Evolutionary conservation across 2,797 vertebrate species (phyloP).

Genomic region (Paedocypris micromegethes): DNA sequence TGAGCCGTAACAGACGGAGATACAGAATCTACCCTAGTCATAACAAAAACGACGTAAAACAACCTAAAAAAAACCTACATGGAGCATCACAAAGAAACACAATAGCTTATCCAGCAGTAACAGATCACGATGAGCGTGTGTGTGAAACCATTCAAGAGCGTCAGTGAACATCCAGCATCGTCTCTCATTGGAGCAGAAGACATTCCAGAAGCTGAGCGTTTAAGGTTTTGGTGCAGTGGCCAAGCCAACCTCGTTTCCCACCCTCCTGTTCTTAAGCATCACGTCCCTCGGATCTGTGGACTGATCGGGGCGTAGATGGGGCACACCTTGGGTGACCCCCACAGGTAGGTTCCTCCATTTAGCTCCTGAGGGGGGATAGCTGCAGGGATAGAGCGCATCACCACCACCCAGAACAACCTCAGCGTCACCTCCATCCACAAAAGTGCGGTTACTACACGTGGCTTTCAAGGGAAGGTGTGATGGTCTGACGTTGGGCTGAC

Average conservation of each 20-base stretch:
- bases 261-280: constrained; percentile 32
- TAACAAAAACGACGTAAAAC: constrained; percentile 6
- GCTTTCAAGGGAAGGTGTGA: constrained; percentile 45
- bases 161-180: constrained; percentile 44
- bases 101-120: constrained; percentile 40
- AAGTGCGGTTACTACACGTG: constrained; percentile 10
- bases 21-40: constrained; percentile 6
- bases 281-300: constrained; percentile 23
- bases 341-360: constrained; percentile 47
- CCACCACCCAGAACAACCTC: constrained; percentile 17
- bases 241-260: constrained; percentile 26
- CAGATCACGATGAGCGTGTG: background rate
- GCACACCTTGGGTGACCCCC: constrained; percentile 45
- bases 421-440: background rate
- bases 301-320: constrained; percentile 37
- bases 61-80: constrained; percentile 19
- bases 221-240: constrained; percentile 14
- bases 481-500: constrained; percentile 32
- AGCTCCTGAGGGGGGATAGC: constrained; percentile 14
- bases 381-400: constrained; percentile 31
- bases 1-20: constrained; percentile 16
- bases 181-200: constrained; percentile 20
- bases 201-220: background rate
- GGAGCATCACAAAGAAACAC: constrained; percentile 28
- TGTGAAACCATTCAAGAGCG: constrained; percentile 30